These are phyloP conservation scores for Botrylloides violaceus DNA, from an alignment of 23 tunicate genomes.

Conservation along the genomic window DNA sequence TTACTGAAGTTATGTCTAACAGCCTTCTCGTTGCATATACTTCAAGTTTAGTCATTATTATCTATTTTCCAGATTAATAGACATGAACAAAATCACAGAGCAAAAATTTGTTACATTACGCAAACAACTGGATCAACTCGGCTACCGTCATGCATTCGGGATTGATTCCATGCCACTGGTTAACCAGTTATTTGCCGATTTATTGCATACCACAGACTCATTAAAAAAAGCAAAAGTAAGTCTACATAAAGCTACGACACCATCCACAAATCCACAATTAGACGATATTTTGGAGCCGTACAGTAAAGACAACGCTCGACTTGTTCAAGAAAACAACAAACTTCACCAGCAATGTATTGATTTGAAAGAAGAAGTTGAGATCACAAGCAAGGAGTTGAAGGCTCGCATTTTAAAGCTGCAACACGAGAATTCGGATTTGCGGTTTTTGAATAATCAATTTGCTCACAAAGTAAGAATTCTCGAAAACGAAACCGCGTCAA, in stretches of 20 bases:
- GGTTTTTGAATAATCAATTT: slow-evolving; percentile 77
- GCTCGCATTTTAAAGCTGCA: slow-evolving; percentile 49
- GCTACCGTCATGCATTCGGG: slow-evolving; percentile 87
- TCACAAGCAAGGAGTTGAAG: slow-evolving; percentile 54
- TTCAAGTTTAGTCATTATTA: too few species aligned
- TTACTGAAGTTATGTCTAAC: too few species aligned
- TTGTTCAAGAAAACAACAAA: slow-evolving; percentile 81
- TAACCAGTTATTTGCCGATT: slow-evolving; percentile 69
- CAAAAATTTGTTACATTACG: slow-evolving; percentile 70
- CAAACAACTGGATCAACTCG: slow-evolving; percentile 81
- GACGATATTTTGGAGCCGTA: slow-evolving; percentile 85
- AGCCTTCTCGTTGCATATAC: too few species aligned
- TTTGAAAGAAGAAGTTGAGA: slow-evolving; percentile 74
- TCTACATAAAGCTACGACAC: slow-evolving; percentile 25
- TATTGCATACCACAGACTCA: slow-evolving; percentile 89
- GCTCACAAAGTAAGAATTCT: slow-evolving; percentile 71
- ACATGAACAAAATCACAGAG: slow-evolving; percentile 59
- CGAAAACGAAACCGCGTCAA: slow-evolving; percentile 71
- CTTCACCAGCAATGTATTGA: slow-evolving; percentile 61
- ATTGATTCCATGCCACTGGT: slow-evolving; percentile 88
- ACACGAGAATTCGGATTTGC: slow-evolving; percentile 87
- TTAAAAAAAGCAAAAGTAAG: slow-evolving; percentile 78
- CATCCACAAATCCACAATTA: slow-evolving; percentile 24
- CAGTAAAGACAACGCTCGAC: slow-evolving; percentile 72
- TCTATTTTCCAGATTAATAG: too few species aligned